Percentiles rank a stretch among this genome's conserved stretches.
phyloP scores from a whole-genome alignment of 2,113 vertebrate genomes.

The Actenoides hombroni region DNA sequence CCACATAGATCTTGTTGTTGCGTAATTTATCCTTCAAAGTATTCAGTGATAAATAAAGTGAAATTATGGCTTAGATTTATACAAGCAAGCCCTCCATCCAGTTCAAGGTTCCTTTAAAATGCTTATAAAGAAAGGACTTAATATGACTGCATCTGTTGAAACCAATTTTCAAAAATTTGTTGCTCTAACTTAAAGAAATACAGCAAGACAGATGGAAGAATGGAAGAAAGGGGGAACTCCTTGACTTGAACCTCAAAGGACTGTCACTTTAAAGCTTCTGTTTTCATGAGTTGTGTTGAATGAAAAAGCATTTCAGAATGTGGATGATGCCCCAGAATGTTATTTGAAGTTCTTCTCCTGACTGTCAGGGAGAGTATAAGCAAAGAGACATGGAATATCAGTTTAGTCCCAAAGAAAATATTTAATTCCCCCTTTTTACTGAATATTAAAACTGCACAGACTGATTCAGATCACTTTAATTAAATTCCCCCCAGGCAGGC shows the following conservation, averaged over 20 bases:
- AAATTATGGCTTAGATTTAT: neutral
- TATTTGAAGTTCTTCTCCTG: neutral
- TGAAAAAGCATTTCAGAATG: neutral
- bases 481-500: neutral
- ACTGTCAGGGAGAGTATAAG: neutral
- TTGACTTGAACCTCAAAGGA: neutral
- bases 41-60: neutral
- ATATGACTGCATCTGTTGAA: neutral
- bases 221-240: neutral
- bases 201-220: neutral
- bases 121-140: neutral
- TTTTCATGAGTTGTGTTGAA: neutral
- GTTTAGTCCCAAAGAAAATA: neutral
- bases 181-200: neutral
- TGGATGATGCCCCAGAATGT: neutral
- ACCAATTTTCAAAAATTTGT: neutral
- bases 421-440: neutral
- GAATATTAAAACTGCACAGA: slow-evolving; percentile 1
- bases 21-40: neutral
- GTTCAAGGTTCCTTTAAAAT: neutral
- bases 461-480: slow-evolving; percentile 22
- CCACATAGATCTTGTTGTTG: neutral
- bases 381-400: neutral
- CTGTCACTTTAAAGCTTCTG: neutral
- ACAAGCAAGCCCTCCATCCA: neutral